Evolutionary conservation across 2,888 invertebrate species (phyloP).

Genomic region (Acanthosepion pharaonis): DNA sequence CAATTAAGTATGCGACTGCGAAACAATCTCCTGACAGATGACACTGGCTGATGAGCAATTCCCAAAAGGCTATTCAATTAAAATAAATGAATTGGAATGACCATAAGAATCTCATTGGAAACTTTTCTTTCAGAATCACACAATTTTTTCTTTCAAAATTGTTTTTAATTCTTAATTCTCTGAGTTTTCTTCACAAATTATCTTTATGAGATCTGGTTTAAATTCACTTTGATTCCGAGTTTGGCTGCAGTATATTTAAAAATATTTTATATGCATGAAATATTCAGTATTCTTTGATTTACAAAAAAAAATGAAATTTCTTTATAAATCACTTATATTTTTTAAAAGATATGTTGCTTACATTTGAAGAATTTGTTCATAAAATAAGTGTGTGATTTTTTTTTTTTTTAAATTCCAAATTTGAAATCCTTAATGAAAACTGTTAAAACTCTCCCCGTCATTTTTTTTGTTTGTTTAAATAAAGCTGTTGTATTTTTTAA

Average conservation of each 20-base stretch:
- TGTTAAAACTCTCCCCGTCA: not conserved
- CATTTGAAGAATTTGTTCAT: not conserved
- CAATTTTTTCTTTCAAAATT: not conserved
- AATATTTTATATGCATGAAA: not conserved
- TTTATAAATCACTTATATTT: not conserved
- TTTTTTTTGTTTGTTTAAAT: no score
- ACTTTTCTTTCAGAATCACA: not conserved
- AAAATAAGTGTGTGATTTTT: not conserved
- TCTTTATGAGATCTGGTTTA: not conserved
- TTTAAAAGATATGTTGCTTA: not conserved
- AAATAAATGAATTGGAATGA: no score
- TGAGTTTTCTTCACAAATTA: not conserved
- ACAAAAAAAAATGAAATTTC: not conserved
- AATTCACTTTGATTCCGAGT: no score
- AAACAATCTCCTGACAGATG: not conserved
- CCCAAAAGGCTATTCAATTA: not conserved
- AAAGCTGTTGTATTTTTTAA: not conserved
- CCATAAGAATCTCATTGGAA: not conserved
- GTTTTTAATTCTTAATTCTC: not conserved
- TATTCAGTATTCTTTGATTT: not conserved
- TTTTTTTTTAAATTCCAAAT: not conserved
- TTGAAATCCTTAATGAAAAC: not conserved
- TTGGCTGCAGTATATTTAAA: not conserved
- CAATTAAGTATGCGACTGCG: not conserved
- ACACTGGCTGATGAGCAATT: not conserved